Evolutionary conservation across 1,140 invertebrate genomes (phyloP).

Genomic region (Scylla paramamosain): DNA sequence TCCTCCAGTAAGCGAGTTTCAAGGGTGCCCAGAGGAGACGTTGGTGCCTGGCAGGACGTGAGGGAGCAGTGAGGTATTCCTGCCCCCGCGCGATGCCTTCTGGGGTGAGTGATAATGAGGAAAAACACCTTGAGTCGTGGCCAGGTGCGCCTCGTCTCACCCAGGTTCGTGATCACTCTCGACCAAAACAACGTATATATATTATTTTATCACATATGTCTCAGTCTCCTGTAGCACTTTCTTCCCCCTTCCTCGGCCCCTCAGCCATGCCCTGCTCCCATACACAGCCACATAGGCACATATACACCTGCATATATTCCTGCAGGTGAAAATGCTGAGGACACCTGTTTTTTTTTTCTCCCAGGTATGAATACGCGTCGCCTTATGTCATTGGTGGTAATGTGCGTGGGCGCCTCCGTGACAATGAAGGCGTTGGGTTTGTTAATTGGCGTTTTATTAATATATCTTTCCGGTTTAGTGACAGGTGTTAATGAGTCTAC

Average conservation of each 20-base stretch:
- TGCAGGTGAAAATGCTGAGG: background rate
- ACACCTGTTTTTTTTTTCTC: background rate
- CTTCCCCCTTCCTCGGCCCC: background rate
- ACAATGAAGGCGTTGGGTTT: background rate
- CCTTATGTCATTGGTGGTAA: background rate
- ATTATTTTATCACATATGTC: constrained; percentile 33
- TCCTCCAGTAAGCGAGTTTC: background rate
- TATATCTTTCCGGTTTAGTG: background rate
- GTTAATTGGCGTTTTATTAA: background rate
- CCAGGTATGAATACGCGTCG: background rate
- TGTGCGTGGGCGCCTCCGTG: background rate
- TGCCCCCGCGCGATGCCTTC: constrained; percentile 6
- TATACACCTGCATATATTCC: background rate
- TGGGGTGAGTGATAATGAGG: background rate
- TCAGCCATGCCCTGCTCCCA: background rate
- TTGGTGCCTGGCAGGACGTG: background rate
- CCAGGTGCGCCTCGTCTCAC: background rate
- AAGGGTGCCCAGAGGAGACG: background rate
- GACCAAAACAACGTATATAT: constrained; percentile 59
- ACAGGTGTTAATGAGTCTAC: background rate
- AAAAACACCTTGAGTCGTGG: constrained; percentile 21
- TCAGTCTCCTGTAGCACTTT: background rate
- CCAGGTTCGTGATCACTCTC: constrained; percentile 30
- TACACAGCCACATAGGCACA: constrained; percentile 40
- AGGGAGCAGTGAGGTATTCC: background rate